Conservation (phyloP, 2,888 invertebrate genomes). For the Zygogramma bicolorata region DNA sequence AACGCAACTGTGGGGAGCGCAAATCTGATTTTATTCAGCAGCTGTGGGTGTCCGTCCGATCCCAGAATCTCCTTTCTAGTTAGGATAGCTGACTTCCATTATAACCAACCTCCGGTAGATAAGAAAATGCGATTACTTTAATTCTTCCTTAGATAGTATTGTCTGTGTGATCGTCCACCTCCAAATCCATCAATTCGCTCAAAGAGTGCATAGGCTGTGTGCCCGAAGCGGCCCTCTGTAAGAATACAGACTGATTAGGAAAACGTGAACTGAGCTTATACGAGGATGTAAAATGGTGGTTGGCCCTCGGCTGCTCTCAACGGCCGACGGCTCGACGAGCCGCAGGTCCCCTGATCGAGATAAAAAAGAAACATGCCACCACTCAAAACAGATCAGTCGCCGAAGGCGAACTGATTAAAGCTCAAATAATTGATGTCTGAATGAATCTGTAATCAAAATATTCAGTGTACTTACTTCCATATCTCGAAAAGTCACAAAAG, state of each 20-base stretch:
- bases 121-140: conserved; percentile 7
- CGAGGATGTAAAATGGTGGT: too few relatives aligned
- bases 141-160: background rate
- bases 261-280: too few relatives aligned
- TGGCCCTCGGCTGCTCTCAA: too few relatives aligned
- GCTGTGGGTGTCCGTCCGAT: conserved; percentile 35
- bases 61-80: conserved; percentile 40
- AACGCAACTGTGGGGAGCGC: conserved; percentile 45
- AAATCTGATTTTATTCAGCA: conserved; percentile 49
- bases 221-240: background rate
- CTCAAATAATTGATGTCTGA: background rate
- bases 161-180: background rate
- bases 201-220: background rate
- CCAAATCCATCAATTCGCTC: background rate
- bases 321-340: background rate
- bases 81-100: conserved; percentile 32
- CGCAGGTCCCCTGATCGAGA: background rate
- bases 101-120: conserved; percentile 38
- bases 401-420: background rate
- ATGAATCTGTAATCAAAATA: conserved; percentile 6
- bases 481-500: background rate
- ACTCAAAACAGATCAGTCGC: background rate
- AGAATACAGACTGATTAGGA: background rate
- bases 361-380: background rate
- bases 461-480: background rate